Conservation (phyloP, 1,140 invertebrate genomes). For the Penaeus vannamei region DNA sequence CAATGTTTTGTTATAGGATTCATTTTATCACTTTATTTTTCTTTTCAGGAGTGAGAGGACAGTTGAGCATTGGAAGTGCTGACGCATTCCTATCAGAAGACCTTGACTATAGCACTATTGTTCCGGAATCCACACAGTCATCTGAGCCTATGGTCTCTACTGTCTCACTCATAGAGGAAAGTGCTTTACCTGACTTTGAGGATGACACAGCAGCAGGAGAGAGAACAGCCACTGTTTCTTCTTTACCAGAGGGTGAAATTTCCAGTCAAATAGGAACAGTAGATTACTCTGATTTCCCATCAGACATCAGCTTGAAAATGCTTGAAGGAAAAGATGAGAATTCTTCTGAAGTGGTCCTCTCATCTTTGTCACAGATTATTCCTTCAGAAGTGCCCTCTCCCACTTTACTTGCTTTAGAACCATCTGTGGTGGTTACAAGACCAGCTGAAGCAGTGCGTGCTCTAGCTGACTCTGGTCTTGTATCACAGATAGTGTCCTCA, state of each 20-base stretch:
- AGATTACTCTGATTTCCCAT: conserved; percentile 16
- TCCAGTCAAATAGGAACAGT: not conserved
- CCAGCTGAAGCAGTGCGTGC: too few relatives aligned
- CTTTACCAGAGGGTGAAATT: not conserved
- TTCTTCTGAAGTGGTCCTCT: not conserved
- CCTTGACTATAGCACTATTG: conserved; percentile 7
- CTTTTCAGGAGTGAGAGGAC: conserved; percentile 45
- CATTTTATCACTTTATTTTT: not conserved
- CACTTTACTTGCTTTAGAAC: too few relatives aligned
- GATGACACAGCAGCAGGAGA: conserved; percentile 18
- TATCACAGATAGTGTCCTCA: too few relatives aligned
- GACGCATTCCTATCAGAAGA: conserved; percentile 50
- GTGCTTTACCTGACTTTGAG: conserved; percentile 41
- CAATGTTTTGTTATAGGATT: too few relatives aligned
- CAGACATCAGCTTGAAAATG: not conserved
- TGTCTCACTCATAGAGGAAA: conserved; percentile 7
- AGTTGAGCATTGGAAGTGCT: conserved; percentile 47
- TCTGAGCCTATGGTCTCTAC: conserved; percentile 7
- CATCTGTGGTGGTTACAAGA: too few relatives aligned
- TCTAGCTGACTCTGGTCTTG: too few relatives aligned
- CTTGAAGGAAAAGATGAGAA: not conserved
- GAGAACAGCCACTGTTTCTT: conserved; percentile 2
- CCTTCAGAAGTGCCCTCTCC: too few relatives aligned
- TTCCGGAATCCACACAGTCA: not conserved
- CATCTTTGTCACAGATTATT: not conserved